These are phyloP conservation scores for Temnopleurus reevesii DNA, from an alignment of 53 echinoderm and acorn worm species.

Conservation along the genomic window DNA sequence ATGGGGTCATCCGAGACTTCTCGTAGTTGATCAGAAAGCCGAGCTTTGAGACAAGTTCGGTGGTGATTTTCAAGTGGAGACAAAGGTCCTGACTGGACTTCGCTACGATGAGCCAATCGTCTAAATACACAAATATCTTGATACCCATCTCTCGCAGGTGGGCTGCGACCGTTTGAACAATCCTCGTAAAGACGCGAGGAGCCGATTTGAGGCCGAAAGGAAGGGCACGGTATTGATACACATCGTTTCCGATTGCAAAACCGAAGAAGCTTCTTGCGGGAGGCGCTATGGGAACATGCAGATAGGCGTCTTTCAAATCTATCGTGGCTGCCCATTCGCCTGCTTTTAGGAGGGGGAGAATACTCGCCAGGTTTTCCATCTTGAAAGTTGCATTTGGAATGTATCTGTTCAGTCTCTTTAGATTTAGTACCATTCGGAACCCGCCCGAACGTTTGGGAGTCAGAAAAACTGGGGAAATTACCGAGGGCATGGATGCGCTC, in stretches of 20 bases:
- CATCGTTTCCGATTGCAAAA: not conserved
- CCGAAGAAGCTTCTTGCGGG: not conserved
- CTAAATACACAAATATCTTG: slow-evolving; percentile 58
- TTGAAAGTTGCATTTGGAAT: slow-evolving; percentile 17
- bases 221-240: slow-evolving; percentile 41
- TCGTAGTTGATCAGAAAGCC: slow-evolving; percentile 42
- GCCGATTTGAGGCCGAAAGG: slow-evolving; percentile 67
- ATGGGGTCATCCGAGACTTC: slow-evolving; percentile 29
- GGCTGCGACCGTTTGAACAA: slow-evolving; percentile 43
- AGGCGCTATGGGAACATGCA: slow-evolving; percentile 9
- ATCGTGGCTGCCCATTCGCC: slow-evolving; percentile 32
- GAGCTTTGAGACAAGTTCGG: not conserved
- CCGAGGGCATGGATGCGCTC: too few relatives aligned
- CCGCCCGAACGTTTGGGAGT: too few relatives aligned
- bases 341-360: slow-evolving; percentile 17
- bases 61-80: not conserved
- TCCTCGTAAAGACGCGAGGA: slow-evolving; percentile 62
- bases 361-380: slow-evolving; percentile 25
- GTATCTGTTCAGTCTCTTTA: slow-evolving; percentile 28
- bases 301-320: slow-evolving; percentile 39
- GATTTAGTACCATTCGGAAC: slow-evolving; percentile 39
- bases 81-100: not conserved
- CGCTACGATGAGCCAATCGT: slow-evolving; percentile 67
- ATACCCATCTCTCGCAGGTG: slow-evolving; percentile 25
- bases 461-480: too few relatives aligned